phyloP scores from a whole-genome alignment of 1,140 invertebrate species.

The Heliothis subflexa region DNA sequence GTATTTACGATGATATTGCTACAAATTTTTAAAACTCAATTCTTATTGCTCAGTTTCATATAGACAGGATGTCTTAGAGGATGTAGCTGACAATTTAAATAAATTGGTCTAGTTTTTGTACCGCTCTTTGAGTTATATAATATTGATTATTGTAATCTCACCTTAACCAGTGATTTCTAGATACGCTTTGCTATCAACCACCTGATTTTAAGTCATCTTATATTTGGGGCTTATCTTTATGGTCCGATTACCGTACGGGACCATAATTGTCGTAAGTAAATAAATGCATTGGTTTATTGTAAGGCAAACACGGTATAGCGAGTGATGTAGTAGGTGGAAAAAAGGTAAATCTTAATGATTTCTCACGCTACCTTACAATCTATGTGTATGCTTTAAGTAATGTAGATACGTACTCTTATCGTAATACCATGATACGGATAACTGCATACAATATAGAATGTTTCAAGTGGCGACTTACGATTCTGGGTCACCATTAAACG shows the following conservation, averaged over 20 bases:
- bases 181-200: too few relatives aligned
- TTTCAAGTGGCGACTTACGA: not conserved
- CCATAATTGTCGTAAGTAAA: not conserved
- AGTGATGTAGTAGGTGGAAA: not conserved
- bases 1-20: constrained; percentile 39
- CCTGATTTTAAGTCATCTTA: too few relatives aligned
- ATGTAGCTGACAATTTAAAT: not conserved
- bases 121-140: too few relatives aligned
- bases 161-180: too few relatives aligned
- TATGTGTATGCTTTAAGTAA: not conserved
- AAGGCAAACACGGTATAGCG: not conserved
- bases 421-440: not conserved
- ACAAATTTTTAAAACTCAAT: constrained; percentile 3
- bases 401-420: too few relatives aligned
- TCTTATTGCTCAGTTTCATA: not conserved
- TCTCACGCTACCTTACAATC: not conserved
- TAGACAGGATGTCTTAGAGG: not conserved
- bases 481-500: not conserved
- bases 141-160: too few relatives aligned
- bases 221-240: not conserved
- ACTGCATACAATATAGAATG: not conserved
- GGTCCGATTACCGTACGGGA: not conserved
- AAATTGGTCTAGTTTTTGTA: too few relatives aligned
- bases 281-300: not conserved
- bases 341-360: not conserved